A percentile compares a stretch with the other conserved stretches of the same genome.
Conservation (phyloP, 1,140 invertebrate genomes). For the Penaeus vannamei region DNA sequence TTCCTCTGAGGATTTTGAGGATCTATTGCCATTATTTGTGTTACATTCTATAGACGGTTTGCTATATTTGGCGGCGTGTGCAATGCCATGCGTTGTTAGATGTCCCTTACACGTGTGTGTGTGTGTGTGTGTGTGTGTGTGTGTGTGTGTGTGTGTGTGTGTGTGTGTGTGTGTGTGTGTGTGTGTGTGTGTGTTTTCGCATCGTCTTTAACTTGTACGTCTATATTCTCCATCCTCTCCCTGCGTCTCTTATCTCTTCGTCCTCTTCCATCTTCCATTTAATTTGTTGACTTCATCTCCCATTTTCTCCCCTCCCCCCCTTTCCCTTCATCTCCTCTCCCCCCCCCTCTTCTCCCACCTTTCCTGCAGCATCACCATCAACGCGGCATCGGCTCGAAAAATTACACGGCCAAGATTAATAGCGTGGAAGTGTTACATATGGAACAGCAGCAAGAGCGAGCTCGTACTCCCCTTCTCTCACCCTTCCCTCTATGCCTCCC, state of each 20-base stretch:
- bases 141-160: too few relatives aligned
- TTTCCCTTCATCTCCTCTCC: not conserved
- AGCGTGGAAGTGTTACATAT: slow-evolving; percentile 49
- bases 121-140: too few relatives aligned
- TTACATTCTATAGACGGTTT: too few relatives aligned
- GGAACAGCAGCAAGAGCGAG: slow-evolving; percentile 29
- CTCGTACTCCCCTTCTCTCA: not conserved
- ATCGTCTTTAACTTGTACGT: too few relatives aligned
- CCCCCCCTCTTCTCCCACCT: too few relatives aligned
- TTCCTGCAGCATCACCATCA: too few relatives aligned
- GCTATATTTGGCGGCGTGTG: too few relatives aligned
- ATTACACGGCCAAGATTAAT: slow-evolving; percentile 51
- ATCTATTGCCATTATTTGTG: not conserved
- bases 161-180: too few relatives aligned
- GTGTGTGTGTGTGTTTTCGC: too few relatives aligned
- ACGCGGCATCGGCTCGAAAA: slow-evolving; percentile 17
- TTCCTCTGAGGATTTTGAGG: not conserved
- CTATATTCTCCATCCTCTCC: not conserved
- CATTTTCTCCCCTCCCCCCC: not conserved
- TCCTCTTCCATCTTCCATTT: not conserved
- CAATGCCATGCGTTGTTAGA: too few relatives aligned
- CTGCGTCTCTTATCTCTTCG: not conserved
- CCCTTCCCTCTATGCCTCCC: too few relatives aligned
- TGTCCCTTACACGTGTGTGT: too few relatives aligned
- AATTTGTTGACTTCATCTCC: not conserved